Percentiles rank a stretch among this genome's conserved stretches.
Conservation (phyloP, 2,113 vertebrate genomes). For the Lepisosteus osseus region DNA sequence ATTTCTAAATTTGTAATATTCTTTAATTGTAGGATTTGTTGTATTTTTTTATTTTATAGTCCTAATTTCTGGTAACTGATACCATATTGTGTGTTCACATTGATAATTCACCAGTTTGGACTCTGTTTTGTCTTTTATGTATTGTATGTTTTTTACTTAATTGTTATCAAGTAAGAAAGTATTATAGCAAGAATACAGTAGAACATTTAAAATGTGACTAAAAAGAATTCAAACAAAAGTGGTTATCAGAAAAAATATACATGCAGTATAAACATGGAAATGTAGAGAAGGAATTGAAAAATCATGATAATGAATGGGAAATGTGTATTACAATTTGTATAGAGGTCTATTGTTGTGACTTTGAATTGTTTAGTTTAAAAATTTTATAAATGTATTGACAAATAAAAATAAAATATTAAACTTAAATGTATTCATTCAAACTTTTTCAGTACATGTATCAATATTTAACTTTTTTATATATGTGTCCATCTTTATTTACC, state of each 20-base stretch:
- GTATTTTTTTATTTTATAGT: conserved; percentile 1
- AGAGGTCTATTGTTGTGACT: conserved; percentile 58
- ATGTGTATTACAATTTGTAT: conserved; percentile 51
- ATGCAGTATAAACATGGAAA: conserved; percentile 18
- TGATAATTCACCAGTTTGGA: conserved; percentile 30
- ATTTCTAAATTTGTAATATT: neutral
- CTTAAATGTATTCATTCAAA: conserved; percentile 52
- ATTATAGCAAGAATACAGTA: conserved; percentile 18
- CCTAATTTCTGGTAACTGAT: neutral
- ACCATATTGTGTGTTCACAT: conserved; percentile 16
- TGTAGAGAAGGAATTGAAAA: conserved; percentile 38
- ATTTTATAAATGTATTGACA: conserved; percentile 69
- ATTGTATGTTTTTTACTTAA: conserved; percentile 26
- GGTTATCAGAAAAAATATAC: conserved; percentile 21
- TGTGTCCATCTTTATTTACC: neutral
- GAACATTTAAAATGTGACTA: conserved; percentile 33
- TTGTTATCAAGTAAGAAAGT: conserved; percentile 25
- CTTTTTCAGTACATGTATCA: conserved; percentile 32
- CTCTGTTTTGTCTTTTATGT: conserved; percentile 23
- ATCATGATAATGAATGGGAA: conserved; percentile 31
- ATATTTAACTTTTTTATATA: conserved; percentile 13
- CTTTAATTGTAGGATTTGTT: neutral
- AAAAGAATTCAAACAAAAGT: conserved; percentile 22
- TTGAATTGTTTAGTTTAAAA: conserved; percentile 50
- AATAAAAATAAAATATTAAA: conserved; percentile 57